Evolutionary conservation across 1,140 invertebrate species (phyloP).

Genomic region (Mya arenaria): DNA sequence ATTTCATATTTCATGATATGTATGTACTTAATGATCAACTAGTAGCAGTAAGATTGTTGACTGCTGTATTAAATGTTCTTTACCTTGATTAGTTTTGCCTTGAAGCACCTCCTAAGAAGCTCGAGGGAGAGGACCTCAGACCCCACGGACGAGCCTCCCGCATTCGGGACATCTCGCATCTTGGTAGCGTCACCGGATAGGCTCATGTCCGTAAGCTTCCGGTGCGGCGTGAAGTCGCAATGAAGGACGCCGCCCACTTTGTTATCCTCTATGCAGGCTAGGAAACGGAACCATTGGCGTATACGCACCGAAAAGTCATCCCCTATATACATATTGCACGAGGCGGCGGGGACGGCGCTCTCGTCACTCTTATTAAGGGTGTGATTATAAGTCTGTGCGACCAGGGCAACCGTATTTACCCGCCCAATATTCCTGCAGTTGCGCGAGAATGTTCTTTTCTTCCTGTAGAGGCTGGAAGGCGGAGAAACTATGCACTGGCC

Average conservation of each 20-base stretch:
- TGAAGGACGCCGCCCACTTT: conserved; percentile 60
- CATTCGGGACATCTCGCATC: conserved; percentile 73
- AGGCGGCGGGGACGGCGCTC: conserved; percentile 1
- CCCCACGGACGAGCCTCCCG: conserved; percentile 77
- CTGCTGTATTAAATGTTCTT: not conserved
- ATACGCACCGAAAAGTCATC: conserved; percentile 69
- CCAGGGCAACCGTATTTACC: not conserved
- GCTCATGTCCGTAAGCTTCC: conserved; percentile 64
- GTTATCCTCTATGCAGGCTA: conserved; percentile 61
- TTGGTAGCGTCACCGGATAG: conserved; percentile 65
- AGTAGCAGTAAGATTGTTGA: too few species aligned
- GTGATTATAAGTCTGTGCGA: not conserved
- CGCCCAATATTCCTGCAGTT: conserved; percentile 30
- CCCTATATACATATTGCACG: conserved; percentile 69
- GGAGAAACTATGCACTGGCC: conserved; percentile 37
- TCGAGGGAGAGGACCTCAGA: conserved; percentile 80
- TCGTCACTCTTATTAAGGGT: not conserved
- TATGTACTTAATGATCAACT: too few species aligned
- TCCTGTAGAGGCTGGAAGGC: conserved; percentile 59
- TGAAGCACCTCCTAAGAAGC: conserved; percentile 72
- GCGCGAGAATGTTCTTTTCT: conserved; percentile 46
- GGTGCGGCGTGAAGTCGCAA: conserved; percentile 67
- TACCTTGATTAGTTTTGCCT: conserved; percentile 75
- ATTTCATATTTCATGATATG: too few species aligned
- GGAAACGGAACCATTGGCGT: conserved; percentile 65